phyloP scores from a whole-genome alignment of 2,113 vertebrate species.

The Synchiropus splendidus region DNA sequence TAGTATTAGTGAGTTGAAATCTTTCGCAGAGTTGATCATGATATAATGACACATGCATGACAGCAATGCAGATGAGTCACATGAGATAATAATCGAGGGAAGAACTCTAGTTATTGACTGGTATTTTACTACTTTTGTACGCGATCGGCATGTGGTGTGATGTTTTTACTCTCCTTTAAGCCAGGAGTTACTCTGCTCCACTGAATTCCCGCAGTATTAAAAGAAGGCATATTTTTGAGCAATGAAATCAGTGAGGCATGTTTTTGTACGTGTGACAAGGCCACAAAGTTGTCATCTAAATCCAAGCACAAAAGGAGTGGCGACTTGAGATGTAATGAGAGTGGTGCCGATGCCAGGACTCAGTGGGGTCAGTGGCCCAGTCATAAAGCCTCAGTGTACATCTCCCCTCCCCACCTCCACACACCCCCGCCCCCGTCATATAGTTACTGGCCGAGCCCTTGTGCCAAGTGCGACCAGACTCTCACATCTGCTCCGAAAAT shows the following conservation, averaged over 20 bases:
- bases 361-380: slow-evolving; percentile 35
- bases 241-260: slow-evolving; percentile 63
- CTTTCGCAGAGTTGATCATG: no score
- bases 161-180: no score
- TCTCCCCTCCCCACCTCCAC: slow-evolving; percentile 13
- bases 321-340: background rate
- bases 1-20: no score
- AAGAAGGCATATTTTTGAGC: no score
- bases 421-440: slow-evolving; percentile 7
- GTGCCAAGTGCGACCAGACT: slow-evolving; percentile 60
- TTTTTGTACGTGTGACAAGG: slow-evolving; percentile 59
- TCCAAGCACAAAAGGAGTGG: slow-evolving; percentile 51
- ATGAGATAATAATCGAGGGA: no score
- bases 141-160: no score
- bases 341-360: no score
- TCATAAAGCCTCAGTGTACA: slow-evolving; percentile 22
- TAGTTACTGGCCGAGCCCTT: slow-evolving; percentile 36
- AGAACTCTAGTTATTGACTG: no score
- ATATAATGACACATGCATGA: no score
- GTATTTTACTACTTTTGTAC: no score
- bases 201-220: slow-evolving; percentile 25
- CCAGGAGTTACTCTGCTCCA: no score
- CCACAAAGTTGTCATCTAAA: slow-evolving; percentile 54
- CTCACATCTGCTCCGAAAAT: slow-evolving; percentile 73
- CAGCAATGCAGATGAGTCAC: no score